Evolutionary conservation across 2,888 invertebrate species (phyloP).

Genomic region (Noctua janthina): DNA sequence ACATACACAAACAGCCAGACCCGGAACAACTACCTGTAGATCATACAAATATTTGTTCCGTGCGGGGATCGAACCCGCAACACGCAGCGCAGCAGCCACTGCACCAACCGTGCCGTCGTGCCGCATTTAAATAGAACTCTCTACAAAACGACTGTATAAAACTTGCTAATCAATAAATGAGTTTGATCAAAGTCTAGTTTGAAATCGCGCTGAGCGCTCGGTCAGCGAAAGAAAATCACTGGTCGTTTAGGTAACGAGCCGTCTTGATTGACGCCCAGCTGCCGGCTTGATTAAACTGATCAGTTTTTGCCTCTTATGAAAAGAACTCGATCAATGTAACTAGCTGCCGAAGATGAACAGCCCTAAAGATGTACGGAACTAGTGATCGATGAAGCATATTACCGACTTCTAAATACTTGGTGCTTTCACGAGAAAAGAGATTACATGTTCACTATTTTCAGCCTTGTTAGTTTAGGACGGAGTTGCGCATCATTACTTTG

Average conservation of each 20-base stretch:
- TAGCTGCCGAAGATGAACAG: conserved; percentile 74
- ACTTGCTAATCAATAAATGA: conserved; percentile 52
- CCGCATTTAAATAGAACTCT: conserved; percentile 22
- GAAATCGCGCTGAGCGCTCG: conserved; percentile 77
- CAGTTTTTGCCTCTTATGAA: conserved; percentile 86
- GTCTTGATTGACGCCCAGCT: conserved; percentile 84
- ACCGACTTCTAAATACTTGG: conserved; percentile 51
- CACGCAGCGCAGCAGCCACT: no score
- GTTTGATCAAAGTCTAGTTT: conserved; percentile 74
- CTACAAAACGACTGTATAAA: conserved; percentile 21
- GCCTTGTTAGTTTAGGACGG: conserved; percentile 45
- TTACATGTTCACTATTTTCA: conserved; percentile 44
- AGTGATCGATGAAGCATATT: conserved; percentile 59
- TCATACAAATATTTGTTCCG: no score
- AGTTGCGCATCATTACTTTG: conserved; percentile 32
- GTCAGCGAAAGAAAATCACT: conserved; percentile 88
- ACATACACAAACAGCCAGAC: no score
- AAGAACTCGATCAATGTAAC: conserved; percentile 82
- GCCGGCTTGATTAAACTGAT: conserved; percentile 87
- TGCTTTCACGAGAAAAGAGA: conserved; percentile 64
- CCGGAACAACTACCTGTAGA: no score
- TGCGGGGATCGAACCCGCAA: no score
- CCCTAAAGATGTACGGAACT: conserved; percentile 55
- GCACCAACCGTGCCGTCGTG: no score
- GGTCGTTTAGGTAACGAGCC: conserved; percentile 87